These are phyloP conservation scores for Eulemur rubriventer DNA, from an alignment of 2,797 vertebrate species.

Conservation along the genomic window DNA sequence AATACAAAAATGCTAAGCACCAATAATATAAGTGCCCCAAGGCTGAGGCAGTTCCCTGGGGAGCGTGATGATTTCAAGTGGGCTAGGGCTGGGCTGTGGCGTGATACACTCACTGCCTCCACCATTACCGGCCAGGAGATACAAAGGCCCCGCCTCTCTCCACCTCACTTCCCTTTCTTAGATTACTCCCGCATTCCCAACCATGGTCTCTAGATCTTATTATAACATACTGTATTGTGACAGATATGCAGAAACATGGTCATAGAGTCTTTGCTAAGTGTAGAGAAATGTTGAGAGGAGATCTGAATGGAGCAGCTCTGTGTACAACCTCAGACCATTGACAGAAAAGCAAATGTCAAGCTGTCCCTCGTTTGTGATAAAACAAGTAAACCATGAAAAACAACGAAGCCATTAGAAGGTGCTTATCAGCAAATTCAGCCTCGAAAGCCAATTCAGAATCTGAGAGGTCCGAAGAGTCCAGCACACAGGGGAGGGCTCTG, in stretches of 20 bases:
- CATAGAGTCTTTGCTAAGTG: neutral
- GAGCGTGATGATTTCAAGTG: neutral
- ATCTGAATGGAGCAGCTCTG: neutral
- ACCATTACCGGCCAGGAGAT: neutral
- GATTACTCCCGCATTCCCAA: neutral
- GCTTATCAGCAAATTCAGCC: neutral
- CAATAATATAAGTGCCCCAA: constrained; percentile 54
- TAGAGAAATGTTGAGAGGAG: neutral
- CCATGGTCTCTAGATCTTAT: neutral
- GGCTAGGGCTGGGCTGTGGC: neutral
- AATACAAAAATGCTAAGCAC: constrained; percentile 77
- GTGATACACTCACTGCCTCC: neutral
- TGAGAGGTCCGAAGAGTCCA: neutral
- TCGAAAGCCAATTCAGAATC: constrained; percentile 32
- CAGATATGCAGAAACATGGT: neutral
- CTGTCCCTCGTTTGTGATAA: constrained; percentile 10
- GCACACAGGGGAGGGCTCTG: neutral
- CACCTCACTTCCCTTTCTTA: neutral
- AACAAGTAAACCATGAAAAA: constrained; percentile 52
- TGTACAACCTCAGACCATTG: neutral
- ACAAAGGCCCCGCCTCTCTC: neutral
- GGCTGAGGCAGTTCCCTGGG: constrained; percentile 57
- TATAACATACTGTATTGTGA: neutral
- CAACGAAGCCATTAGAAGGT: constrained; percentile 30
- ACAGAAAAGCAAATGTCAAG: constrained; percentile 55